A percentile compares a stretch with the other conserved stretches of the same genome.
phyloP scores from a whole-genome alignment of 2,888 invertebrate species.

The Callimorpha dominula region DNA sequence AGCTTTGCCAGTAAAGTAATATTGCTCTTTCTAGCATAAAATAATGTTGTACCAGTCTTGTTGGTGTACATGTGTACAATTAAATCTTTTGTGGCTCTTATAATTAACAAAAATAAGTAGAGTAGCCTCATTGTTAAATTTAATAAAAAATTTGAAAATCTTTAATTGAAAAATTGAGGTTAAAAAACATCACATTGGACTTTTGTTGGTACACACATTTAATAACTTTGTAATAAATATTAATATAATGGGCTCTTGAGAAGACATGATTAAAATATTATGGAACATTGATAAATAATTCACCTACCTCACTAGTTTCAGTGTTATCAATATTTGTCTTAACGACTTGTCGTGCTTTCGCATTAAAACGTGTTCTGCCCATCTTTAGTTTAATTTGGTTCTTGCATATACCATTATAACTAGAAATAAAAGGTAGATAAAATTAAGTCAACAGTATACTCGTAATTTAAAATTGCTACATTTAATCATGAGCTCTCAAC shows the following conservation, averaged over 20 bases:
- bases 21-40: too few relatives aligned
- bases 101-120: too few relatives aligned
- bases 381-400: conserved; percentile 66
- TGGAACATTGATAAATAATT: neutral
- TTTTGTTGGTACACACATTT: neutral
- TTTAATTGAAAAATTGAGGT: too few relatives aligned
- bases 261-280: neutral
- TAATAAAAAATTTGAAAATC: too few relatives aligned
- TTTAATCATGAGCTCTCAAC: conserved; percentile 30
- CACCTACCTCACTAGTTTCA: conserved; percentile 88
- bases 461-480: neutral
- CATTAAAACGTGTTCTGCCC: conserved; percentile 92
- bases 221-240: neutral
- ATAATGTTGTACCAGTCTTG: too few relatives aligned
- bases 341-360: conserved; percentile 90
- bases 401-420: neutral
- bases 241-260: neutral
- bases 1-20: too few relatives aligned
- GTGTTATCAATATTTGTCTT: conserved; percentile 91
- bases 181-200: too few relatives aligned
- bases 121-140: too few relatives aligned
- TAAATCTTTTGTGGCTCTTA: too few relatives aligned
- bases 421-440: neutral
- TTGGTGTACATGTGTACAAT: too few relatives aligned
- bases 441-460: neutral